Base-by-base conservation (phyloP, 2,888 invertebrate species). In the Neria commutata region DNA sequence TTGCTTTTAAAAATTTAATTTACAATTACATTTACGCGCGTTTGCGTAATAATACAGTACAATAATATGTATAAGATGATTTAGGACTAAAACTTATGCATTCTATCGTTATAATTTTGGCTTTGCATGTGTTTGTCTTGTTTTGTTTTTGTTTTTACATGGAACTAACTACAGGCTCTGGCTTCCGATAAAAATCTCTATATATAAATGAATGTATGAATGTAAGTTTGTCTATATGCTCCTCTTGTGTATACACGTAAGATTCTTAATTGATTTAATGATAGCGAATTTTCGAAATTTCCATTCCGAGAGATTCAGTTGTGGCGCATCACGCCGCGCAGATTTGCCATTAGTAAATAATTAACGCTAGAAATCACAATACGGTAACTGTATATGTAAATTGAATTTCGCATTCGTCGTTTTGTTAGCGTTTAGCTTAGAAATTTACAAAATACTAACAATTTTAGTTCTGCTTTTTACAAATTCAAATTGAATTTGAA, bases 351-450 rank as follows among this genome's bases (percentile, higher is more conserved):
- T 59, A 68, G 71, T 63, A 71, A 76, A 76, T 79, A 79, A 80
- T 79, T 80, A 79, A 79, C 78, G 73, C 79, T 80, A 79, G 73
- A 77, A 79, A 80, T 79, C 80, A 80, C 79, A 79, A 79, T 79
- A 74, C 74, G 78, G 74, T 79, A 42, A n/a, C n/a, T n/a, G n/a
- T n/a, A n/a, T n/a, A n/a, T n/a, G n/a, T 42, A 42, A 42, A 42
- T 25, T 11, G 3, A 17, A 49, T 6, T 21, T 42, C 26, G 16
- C 23, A 53, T 42, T 42, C 42, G 17, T 21, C 21, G 5, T 17
- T 21, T 6, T 11, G 29, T 11, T 29, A 14, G 23, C 29, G 19
- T 33, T 45, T 42, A 23, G 46, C 16, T 46, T 46, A 56, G 47
- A 56, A 54, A 42, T 58, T 40, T 54, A 45, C 53, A 50, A 25